Conservation (phyloP, 2,797 vertebrate genomes). For the Chelmon rostratus region DNA sequence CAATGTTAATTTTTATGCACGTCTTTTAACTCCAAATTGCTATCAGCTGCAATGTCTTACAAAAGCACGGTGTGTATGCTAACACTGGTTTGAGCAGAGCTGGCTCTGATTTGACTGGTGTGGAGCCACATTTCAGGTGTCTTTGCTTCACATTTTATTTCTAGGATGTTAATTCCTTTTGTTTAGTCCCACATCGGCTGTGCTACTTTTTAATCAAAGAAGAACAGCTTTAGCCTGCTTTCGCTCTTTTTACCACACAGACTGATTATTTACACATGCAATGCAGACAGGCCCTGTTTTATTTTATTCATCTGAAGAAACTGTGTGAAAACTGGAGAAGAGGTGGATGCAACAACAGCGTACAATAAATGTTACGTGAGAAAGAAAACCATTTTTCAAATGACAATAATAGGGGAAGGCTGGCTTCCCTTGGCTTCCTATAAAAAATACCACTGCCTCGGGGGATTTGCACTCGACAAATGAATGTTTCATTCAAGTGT, state of each 20-base stretch:
- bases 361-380: not conserved
- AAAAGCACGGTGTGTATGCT: not conserved
- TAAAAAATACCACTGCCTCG: not conserved
- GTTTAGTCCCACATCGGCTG: not conserved
- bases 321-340: not conserved
- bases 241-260: not conserved
- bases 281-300: not conserved
- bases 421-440: not conserved
- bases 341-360: not conserved
- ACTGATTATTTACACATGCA: too few species aligned
- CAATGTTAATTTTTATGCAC: not conserved
- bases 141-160: not conserved
- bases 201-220: not conserved
- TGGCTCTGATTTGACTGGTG: too few species aligned
- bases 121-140: not conserved
- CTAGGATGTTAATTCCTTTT: not conserved
- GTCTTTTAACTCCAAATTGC: too few species aligned
- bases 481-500: slow-evolving; percentile 40
- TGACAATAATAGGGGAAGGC: not conserved
- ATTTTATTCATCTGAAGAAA: not conserved
- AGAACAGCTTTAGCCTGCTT: not conserved
- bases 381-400: slow-evolving; percentile 6
- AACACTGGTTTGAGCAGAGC: too few species aligned
- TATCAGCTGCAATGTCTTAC: not conserved
- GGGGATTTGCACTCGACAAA: slow-evolving; percentile 23